Base-by-base conservation (phyloP, 2,797 vertebrate genomes). In the Myripristis jacobus region DNA sequence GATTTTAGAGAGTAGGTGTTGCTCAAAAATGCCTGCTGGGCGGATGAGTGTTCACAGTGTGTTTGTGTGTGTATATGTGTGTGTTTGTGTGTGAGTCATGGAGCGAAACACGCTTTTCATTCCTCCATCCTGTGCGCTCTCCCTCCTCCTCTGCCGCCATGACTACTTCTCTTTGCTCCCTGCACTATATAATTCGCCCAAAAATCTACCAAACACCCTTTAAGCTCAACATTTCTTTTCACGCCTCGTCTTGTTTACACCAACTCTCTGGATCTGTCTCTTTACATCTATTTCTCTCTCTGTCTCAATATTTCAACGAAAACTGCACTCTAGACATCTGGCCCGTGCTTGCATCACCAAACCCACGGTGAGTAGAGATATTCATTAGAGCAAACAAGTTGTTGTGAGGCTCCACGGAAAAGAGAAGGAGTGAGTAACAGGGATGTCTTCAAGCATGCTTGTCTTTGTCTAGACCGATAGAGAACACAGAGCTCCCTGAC, bases 221-320 rank as follows among this genome's bases (percentile, higher is more conserved):
- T 58, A 72, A 51, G 69, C 66, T 75, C 16, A 59, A 54, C 47
- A 58, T n/a, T 71, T 25, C 27, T 72, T 74, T 79, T 79, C 53
- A 82, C 48, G 41, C 62, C 67, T 68, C 71, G 63, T 76, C 64
- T 66, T 71, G 70, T 78, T 77, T 76, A 80, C 74, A 75, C 76
- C 73, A 34, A 78, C 75, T 57, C 66, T 68, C 54, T 74, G 51
- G 24, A 75, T 77, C 58, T 18, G 54, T 74, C 69, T 78, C 56
- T 72, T 81, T 66, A 66, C 54, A 72, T 56, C 52, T 70, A 53
- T 69, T 69, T 68, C 36, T 58, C 41, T 48, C 47, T 41, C 38
- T 15, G 36, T 38, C 36, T 38, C 11, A 60, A 38, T 71, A 71
- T 80, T 81, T 80, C 61, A 61, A 68, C 36, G 22, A 41, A 19